Conservation (phyloP, 2,888 invertebrate genomes). For the Eristalis arbustorum region DNA sequence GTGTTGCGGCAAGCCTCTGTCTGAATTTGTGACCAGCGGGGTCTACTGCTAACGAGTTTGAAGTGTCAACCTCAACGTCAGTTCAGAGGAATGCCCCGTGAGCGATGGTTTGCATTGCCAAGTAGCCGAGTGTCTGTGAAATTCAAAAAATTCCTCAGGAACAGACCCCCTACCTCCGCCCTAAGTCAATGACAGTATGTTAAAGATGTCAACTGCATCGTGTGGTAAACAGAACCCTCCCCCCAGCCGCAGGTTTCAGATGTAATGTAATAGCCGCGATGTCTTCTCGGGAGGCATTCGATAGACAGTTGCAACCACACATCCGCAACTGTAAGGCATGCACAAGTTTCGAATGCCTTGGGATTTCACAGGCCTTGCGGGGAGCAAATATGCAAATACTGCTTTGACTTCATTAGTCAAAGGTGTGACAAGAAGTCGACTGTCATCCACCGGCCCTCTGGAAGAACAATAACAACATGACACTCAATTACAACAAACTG, state of each 20-base stretch:
- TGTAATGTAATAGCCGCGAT: not conserved
- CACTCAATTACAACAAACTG: conserved; percentile 70
- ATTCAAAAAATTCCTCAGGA: not conserved
- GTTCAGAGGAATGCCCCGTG: not conserved
- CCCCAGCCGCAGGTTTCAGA: not conserved
- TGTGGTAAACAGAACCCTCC: no score
- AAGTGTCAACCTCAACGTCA: not conserved
- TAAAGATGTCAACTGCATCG: conserved; percentile 29
- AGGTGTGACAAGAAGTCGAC: conserved; percentile 68
- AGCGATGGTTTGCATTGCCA: not conserved
- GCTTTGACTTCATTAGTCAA: conserved; percentile 70
- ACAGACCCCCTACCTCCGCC: not conserved
- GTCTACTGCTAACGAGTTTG: not conserved
- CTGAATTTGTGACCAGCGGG: conserved; percentile 17
- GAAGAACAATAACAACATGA: conserved; percentile 66
- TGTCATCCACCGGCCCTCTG: conserved; percentile 53
- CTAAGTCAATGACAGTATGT: conserved; percentile 35
- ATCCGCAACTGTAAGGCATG: conserved; percentile 18
- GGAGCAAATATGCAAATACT: conserved; percentile 59
- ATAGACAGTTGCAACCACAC: conserved; percentile 20
- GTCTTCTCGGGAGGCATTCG: conserved; percentile 22
- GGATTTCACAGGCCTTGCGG: conserved; percentile 47
- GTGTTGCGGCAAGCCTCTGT: not conserved
- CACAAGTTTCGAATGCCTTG: conserved; percentile 46
- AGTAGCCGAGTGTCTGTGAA: not conserved